A percentile compares a stretch with the other conserved stretches of the same genome.
These are phyloP conservation scores for Trichomycterus rosablanca DNA, from an alignment of 2,113 vertebrate species.

Conservation along the genomic window DNA sequence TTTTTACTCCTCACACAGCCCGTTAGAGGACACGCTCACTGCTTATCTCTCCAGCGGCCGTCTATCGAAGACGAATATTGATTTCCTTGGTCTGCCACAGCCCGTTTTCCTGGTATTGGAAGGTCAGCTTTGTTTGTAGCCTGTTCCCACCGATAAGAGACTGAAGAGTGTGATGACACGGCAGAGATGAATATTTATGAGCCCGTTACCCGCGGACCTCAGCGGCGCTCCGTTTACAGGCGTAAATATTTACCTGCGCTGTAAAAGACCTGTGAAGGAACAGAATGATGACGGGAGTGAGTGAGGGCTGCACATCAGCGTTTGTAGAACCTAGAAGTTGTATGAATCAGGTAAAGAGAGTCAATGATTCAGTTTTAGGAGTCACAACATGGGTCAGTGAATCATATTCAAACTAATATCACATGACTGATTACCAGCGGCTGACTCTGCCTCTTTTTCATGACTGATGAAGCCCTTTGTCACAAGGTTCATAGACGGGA, in stretches of 20 bases:
- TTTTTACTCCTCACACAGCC: neutral
- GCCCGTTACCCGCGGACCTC: neutral
- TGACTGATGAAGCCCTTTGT: too few species aligned
- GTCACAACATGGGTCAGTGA: too few species aligned
- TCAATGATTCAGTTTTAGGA: too few species aligned
- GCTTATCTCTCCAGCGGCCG: too few species aligned
- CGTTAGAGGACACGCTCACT: neutral
- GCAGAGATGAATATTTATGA: conserved; percentile 14
- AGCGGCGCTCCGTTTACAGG: neutral
- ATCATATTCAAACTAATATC: too few species aligned
- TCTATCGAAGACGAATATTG: neutral
- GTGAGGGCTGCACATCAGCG: conserved; percentile 1
- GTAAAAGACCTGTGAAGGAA: conserved; percentile 7
- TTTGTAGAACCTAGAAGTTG: conserved; percentile 12
- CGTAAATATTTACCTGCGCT: conserved; percentile 15
- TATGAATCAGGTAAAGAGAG: too few species aligned
- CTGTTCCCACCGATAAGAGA: neutral
- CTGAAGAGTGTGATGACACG: neutral
- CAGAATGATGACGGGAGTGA: neutral
- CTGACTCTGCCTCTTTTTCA: too few species aligned
- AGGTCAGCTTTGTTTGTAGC: conserved; percentile 19
- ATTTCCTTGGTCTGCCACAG: too few species aligned
- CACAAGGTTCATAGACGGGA: too few species aligned
- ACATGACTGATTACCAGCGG: too few species aligned
- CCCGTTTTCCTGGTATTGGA: neutral